phyloP scores from a whole-genome alignment of 2,113 vertebrate genomes.

The Cryptomyrus ogoouensis region DNA sequence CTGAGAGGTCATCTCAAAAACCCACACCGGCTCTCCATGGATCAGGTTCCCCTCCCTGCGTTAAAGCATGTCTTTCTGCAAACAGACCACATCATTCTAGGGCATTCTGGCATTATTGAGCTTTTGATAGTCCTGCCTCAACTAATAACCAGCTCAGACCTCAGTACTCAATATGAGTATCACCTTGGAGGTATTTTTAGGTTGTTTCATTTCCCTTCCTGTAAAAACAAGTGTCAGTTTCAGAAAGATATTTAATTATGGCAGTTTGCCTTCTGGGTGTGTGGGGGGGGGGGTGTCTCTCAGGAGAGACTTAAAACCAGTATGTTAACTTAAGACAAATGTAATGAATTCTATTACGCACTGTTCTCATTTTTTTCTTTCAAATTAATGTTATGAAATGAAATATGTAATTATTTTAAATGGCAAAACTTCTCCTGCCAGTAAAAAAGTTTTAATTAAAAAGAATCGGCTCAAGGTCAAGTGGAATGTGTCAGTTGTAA shows the following conservation, averaged over 20 bases:
- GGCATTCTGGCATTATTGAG: not conserved
- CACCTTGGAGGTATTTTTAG: not conserved
- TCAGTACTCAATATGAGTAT: not conserved
- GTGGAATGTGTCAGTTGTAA: not conserved
- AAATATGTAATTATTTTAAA: not conserved
- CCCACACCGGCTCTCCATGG: too few species aligned
- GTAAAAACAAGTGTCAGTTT: not conserved
- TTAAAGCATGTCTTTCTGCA: not conserved
- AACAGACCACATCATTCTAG: not conserved
- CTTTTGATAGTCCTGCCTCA: not conserved
- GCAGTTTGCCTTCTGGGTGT: not conserved
- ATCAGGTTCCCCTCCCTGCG: too few species aligned
- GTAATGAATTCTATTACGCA: not conserved
- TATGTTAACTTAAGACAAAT: not conserved
- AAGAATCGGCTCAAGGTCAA: not conserved
- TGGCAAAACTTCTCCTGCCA: not conserved
- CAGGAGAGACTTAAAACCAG: not conserved
- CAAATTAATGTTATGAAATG: not conserved
- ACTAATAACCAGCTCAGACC: not conserved
- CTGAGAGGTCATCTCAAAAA: too few species aligned
- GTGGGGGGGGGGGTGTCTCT: not conserved
- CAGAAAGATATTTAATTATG: not conserved
- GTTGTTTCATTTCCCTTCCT: not conserved
- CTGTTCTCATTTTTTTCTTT: not conserved
- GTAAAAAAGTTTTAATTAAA: not conserved